Conservation (phyloP, 1,140 invertebrate genomes). For the Caenorhabditis latens region DNA sequence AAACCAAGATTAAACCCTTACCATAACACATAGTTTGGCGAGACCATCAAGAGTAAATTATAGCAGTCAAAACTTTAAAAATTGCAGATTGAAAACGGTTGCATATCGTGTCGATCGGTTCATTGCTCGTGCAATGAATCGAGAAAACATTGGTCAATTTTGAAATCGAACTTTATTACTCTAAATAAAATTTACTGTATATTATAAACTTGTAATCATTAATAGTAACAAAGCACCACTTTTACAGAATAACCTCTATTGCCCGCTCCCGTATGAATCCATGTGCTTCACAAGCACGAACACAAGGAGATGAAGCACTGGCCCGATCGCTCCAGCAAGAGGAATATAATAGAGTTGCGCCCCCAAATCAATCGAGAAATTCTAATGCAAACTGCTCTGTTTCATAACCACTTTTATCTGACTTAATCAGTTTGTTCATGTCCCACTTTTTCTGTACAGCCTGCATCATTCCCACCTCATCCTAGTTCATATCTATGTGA, state of each 20-base stretch:
- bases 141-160: background rate
- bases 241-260: conserved; percentile 11
- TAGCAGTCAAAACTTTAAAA: background rate
- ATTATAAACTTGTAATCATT: background rate
- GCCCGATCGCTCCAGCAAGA: conserved; percentile 21
- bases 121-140: background rate
- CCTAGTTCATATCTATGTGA: conserved; percentile 28
- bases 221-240: background rate
- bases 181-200: background rate
- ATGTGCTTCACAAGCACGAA: conserved; percentile 20
- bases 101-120: no score
- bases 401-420: background rate
- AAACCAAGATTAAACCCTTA: no score
- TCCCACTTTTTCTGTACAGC: background rate
- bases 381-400: background rate
- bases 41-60: no score
- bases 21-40: no score
- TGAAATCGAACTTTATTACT: no score
- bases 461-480: conserved; percentile 6
- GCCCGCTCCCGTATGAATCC: conserved; percentile 14
- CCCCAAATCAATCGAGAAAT: background rate
- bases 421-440: background rate
- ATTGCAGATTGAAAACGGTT: background rate
- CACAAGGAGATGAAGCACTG: conserved; percentile 10
- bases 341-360: conserved; percentile 11